Evolutionary conservation across 2,888 invertebrate species (phyloP).

Genomic region (Lasioglossum malachurum): DNA sequence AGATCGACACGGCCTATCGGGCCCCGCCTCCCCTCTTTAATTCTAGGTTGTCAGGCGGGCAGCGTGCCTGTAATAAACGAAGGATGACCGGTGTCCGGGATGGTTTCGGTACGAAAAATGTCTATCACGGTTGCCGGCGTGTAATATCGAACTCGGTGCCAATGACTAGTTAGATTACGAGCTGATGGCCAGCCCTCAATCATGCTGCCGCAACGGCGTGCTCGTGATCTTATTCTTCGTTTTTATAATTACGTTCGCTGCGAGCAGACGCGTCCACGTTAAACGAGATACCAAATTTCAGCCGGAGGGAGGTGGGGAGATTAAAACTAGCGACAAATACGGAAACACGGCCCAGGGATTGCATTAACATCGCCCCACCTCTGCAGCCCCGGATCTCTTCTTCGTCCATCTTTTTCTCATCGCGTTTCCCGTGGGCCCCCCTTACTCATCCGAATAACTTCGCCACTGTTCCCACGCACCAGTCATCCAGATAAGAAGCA

Average conservation of each 20-base stretch:
- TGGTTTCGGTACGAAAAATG: slow-evolving; percentile 62
- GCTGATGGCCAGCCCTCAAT: slow-evolving; percentile 50
- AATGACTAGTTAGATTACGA: slow-evolving; percentile 72
- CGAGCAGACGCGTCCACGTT: slow-evolving; percentile 35
- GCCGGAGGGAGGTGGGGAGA: slow-evolving; percentile 62
- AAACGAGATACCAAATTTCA: slow-evolving; percentile 68
- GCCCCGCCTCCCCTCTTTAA: slow-evolving; percentile 46
- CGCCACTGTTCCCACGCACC: slow-evolving; percentile 47
- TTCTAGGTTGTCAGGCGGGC: slow-evolving; percentile 60
- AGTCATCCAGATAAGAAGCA: slow-evolving; percentile 64
- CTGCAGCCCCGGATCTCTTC: background rate
- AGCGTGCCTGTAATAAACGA: slow-evolving; percentile 61
- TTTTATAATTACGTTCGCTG: slow-evolving; percentile 77
- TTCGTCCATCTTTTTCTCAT: slow-evolving; percentile 9
- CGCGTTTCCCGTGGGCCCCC: slow-evolving; percentile 32
- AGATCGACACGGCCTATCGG: slow-evolving; percentile 59
- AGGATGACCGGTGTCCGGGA: slow-evolving; percentile 61
- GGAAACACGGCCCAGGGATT: slow-evolving; percentile 49
- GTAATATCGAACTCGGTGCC: slow-evolving; percentile 67
- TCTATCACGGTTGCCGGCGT: slow-evolving; percentile 60
- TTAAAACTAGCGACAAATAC: slow-evolving; percentile 78
- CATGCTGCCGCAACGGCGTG: slow-evolving; percentile 51
- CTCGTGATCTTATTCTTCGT: slow-evolving; percentile 68
- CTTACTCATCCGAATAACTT: slow-evolving; percentile 66
- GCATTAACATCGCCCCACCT: slow-evolving; percentile 45